Percentiles rank a stretch among this genome's conserved stretches.
phyloP scores from a whole-genome alignment of 2,888 invertebrate species.

The Cantharis rufa region DNA sequence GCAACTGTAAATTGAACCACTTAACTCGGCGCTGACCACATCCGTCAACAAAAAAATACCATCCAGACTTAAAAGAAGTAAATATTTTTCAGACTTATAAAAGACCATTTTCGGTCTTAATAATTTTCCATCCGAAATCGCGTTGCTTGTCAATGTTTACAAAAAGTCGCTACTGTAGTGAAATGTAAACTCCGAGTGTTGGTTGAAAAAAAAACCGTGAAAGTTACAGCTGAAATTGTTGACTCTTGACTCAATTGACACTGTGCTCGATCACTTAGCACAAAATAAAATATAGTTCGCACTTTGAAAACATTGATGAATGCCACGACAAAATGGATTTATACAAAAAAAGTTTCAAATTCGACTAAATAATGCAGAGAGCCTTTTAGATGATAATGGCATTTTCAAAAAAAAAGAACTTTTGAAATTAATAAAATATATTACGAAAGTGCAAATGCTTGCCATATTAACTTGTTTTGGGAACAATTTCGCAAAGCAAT shows the following conservation, averaged over 20 bases:
- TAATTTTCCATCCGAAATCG: neutral
- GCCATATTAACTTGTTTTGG: neutral
- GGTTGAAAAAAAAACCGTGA: neutral
- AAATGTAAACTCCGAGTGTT: neutral
- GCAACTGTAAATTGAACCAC: conserved; percentile 15
- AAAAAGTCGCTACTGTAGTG: neutral
- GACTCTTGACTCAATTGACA: neutral
- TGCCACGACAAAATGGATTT: neutral
- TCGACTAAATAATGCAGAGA: neutral
- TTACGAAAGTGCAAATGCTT: neutral
- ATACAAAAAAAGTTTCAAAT: neutral
- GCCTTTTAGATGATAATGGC: neutral
- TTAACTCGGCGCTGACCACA: conserved; percentile 19
- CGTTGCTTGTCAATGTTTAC: neutral
- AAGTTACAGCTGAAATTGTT: neutral
- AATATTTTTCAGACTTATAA: neutral
- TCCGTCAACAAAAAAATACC: conserved; percentile 6
- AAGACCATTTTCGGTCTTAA: neutral
- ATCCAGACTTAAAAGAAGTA: neutral
- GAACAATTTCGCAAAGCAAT: neutral
- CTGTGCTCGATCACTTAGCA: neutral
- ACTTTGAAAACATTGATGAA: neutral
- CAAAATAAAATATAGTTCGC: neutral
- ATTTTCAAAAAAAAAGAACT: neutral
- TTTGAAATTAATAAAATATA: neutral